These are phyloP conservation scores for Smutsia gigantea DNA, from an alignment of 2,797 vertebrate species.

Conservation along the genomic window DNA sequence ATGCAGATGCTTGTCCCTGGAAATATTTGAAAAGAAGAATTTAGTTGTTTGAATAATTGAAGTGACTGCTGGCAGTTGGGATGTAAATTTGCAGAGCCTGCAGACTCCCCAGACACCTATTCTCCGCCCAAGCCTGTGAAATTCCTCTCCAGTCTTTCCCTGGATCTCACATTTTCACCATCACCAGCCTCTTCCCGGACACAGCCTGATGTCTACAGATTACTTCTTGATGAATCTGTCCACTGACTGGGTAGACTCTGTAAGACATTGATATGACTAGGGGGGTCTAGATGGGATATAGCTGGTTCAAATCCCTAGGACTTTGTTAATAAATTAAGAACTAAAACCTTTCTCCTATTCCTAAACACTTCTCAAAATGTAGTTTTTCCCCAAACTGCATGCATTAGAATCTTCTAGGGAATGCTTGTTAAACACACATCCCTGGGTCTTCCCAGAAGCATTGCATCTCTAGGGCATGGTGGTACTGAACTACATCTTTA, in stretches of 20 bases:
- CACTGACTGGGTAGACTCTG: not conserved
- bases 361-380: conserved; percentile 9
- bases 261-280: not conserved
- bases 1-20: not conserved
- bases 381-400: not conserved
- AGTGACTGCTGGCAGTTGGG: not conserved
- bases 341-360: not conserved
- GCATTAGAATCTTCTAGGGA: not conserved
- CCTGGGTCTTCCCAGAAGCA: not conserved
- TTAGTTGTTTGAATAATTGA: conserved; percentile 12
- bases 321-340: not conserved
- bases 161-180: not conserved
- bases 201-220: not conserved
- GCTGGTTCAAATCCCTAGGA: not conserved
- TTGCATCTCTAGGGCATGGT: not conserved
- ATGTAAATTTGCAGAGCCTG: not conserved
- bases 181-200: not conserved
- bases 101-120: not conserved
- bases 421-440: not conserved
- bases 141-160: not conserved
- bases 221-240: not conserved
- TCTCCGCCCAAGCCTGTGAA: not conserved
- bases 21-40: conserved; percentile 27
- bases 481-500: not conserved
- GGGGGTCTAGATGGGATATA: not conserved